Percentiles rank a stretch among this genome's conserved stretches.
Evolutionary conservation across 2,113 vertebrate genomes (phyloP).

Genomic region (Rynchops niger): DNA sequence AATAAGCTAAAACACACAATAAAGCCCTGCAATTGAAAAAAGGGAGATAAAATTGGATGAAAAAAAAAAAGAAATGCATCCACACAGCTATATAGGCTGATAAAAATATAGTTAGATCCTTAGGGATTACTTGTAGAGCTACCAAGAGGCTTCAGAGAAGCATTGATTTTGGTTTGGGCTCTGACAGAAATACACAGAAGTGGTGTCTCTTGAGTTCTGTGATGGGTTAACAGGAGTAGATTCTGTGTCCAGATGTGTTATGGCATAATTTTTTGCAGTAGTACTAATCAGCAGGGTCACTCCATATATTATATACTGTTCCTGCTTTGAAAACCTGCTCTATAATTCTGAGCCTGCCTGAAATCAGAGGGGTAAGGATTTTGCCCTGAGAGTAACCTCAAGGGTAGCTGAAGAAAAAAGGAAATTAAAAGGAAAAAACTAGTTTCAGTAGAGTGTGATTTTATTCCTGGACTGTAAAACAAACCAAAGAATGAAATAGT

Average conservation of each 20-base stretch:
- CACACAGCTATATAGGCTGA: background rate
- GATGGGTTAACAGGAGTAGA: background rate
- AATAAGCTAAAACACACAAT: background rate
- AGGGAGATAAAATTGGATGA: background rate
- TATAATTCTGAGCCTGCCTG: background rate
- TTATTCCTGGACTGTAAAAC: background rate
- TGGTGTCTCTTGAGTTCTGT: background rate
- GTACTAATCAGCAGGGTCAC: background rate
- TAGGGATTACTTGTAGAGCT: background rate
- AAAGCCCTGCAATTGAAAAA: background rate
- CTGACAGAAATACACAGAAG: background rate
- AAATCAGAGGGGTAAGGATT: background rate
- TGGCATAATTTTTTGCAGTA: background rate
- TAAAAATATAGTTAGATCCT: background rate
- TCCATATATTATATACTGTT: background rate
- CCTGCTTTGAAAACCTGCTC: background rate
- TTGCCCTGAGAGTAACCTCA: background rate
- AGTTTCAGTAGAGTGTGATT: background rate
- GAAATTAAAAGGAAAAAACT: background rate
- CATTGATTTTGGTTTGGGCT: background rate
- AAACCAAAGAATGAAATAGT: background rate
- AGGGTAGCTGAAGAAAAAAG: background rate
- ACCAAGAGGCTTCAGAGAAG: background rate
- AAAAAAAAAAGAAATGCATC: rapidly evolving
- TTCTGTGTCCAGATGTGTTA: background rate